A percentile compares a stretch with the other conserved stretches of the same genome.
phyloP scores from a whole-genome alignment of 2,797 vertebrate species.

The Otus scops region DNA sequence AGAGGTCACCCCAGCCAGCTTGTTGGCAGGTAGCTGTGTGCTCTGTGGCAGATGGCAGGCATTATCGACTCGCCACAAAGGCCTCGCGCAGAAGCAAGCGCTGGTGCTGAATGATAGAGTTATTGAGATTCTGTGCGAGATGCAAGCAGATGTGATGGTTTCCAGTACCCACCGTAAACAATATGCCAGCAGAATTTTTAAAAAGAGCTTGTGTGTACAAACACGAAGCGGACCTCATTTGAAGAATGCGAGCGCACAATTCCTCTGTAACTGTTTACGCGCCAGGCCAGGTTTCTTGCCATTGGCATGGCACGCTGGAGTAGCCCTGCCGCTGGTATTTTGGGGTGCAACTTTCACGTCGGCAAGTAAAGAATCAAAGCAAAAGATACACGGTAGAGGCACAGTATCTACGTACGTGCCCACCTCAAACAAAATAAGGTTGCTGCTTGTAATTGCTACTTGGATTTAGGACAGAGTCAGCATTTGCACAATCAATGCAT shows the following conservation, averaged over 20 bases:
- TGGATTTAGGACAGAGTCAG: not conserved
- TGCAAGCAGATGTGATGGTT: conserved; percentile 81
- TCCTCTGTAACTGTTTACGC: conserved; percentile 55
- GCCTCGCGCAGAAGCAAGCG: conserved; percentile 75
- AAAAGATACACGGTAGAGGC: not conserved
- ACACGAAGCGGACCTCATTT: conserved; percentile 70
- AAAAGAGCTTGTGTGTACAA: conserved; percentile 79
- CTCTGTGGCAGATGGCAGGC: conserved; percentile 84
- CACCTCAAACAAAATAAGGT: not conserved
- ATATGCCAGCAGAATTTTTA: conserved; percentile 81
- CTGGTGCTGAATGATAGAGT: conserved; percentile 76
- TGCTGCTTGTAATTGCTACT: not conserved
- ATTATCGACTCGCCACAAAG: conserved; percentile 83
- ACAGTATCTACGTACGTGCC: rapidly evolving
- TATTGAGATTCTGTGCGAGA: conserved; percentile 83
- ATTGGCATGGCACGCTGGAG: not conserved
- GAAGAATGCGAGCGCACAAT: conserved; percentile 50
- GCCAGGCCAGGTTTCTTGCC: not conserved
- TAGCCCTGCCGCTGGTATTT: not conserved
- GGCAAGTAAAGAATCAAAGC: not conserved
- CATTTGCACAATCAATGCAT: no score
- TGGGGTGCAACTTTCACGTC: not conserved
- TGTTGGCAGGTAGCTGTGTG: conserved; percentile 83
- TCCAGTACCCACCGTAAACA: conserved; percentile 79
- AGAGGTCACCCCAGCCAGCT: conserved; percentile 81